Base-by-base conservation (phyloP, 2,113 vertebrate species). In the Carassius gibelio region DNA sequence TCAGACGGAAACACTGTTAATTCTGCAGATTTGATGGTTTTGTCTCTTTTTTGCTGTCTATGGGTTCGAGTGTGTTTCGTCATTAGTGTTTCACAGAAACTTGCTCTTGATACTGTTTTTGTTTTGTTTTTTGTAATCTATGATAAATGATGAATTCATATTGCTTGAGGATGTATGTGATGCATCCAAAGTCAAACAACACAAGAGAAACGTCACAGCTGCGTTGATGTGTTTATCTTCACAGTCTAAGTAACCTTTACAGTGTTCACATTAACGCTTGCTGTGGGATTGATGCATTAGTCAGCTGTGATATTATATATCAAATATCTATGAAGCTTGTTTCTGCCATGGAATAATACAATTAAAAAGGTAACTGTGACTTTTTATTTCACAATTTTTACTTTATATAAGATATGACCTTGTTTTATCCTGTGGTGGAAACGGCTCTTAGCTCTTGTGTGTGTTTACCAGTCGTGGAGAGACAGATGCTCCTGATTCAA, bases 251-350 rank as follows among this genome's bases (percentile, higher is more conserved):
- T 36, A 0, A 36, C 30, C 66, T 88, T 84, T 88, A 84, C 86
- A 87, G 82, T 57, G 17, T 85, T 87, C 79, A 36, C 42, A 48
- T 75, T 78, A 83, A 57, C 38, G 81, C 76, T 81, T 82, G 86
- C 75, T n/a, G 79, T 79, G 79, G 83, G 30, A 78, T 55, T 77
- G 34, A 84, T 15, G 45, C 48, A 74, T 45, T 55, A 36, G 13
- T 55, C 30, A 38, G 59, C 15, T 23, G 62, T 57, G 9, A 64
- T 8, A 15, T 13, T 26, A 8, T 26, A 52, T 21, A 15, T 30
- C 55, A 8, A 17, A 55, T 55, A 55, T 6, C 52, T 55, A 57
- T 7, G 17, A 57, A 57, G 52, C 52, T 6, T 55, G 52, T 1
- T 55, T 55, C 52, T 5, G 1, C 15, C 55, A 57, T 2, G 2